Conservation (phyloP, 1,140 invertebrate genomes). For the Drosophila pachea region DNA sequence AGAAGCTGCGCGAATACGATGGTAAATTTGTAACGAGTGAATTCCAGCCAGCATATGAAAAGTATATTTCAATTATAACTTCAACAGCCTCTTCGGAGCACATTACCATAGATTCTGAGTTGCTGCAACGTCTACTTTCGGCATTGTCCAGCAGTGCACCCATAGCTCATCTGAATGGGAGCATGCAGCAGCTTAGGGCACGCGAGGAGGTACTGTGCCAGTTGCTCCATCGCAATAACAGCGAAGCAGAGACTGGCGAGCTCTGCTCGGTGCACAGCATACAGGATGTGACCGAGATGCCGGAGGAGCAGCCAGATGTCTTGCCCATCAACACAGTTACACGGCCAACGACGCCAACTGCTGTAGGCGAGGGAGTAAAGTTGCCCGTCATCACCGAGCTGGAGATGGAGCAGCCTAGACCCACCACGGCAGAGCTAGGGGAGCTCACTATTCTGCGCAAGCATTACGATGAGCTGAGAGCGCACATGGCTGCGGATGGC, state of each 20-base stretch:
- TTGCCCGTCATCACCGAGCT: constrained; percentile 46
- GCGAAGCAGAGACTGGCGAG: constrained; percentile 61
- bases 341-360: constrained; percentile 62
- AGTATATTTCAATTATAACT: not conserved
- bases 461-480: constrained; percentile 66
- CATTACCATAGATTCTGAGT: constrained; percentile 80
- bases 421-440: constrained; percentile 19
- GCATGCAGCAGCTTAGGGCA: constrained; percentile 81
- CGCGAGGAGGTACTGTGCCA: constrained; percentile 81
- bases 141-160: constrained; percentile 73
- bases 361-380: constrained; percentile 33
- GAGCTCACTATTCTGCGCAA: constrained; percentile 56
- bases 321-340: constrained; percentile 53
- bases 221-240: constrained; percentile 51
- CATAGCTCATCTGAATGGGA: constrained; percentile 81
- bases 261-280: constrained; percentile 67
- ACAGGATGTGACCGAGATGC: constrained; percentile 64
- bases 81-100: constrained; percentile 68
- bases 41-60: not conserved
- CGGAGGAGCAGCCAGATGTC: constrained; percentile 26
- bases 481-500: constrained; percentile 61
- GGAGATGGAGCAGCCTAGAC: constrained; percentile 10
- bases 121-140: constrained; percentile 81
- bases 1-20: constrained; percentile 82
- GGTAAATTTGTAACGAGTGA: constrained; percentile 69